These are phyloP conservation scores for Myotis yumanensis DNA, from an alignment of 2,113 vertebrate species.

Conservation along the genomic window DNA sequence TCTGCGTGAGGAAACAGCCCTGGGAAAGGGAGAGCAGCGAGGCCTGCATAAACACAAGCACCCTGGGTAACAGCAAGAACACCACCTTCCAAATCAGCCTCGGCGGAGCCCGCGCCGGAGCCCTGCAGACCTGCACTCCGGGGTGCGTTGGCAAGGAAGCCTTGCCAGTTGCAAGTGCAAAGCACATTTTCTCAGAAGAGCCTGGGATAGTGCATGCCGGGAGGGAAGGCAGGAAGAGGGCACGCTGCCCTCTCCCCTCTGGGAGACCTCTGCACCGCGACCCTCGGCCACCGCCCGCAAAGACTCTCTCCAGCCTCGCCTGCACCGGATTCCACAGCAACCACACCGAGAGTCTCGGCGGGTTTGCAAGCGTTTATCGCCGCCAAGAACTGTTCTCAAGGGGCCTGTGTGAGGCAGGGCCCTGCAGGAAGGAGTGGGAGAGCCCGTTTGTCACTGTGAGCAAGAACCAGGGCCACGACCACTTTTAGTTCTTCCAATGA, in stretches of 20 bases:
- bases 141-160: neutral
- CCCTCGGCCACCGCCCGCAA: neutral
- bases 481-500: neutral
- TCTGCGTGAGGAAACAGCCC: neutral
- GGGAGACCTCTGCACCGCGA: neutral
- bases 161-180: neutral
- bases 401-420: neutral
- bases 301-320: neutral
- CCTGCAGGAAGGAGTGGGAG: neutral
- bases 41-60: neutral
- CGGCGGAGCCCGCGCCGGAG: neutral
- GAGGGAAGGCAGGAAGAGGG: neutral
- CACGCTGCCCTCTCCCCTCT: neutral
- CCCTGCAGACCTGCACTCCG: neutral
- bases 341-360: neutral
- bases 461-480: neutral
- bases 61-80: neutral
- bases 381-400: neutral
- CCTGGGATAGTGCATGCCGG: neutral
- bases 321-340: neutral
- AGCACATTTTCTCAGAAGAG: neutral
- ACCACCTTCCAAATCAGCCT: neutral
- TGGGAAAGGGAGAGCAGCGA: neutral
- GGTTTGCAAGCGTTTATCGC: neutral
- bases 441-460: neutral